These are phyloP conservation scores for Brachionus rubens DNA, from an alignment of 1,140 invertebrate species.

Conservation along the genomic window DNA sequence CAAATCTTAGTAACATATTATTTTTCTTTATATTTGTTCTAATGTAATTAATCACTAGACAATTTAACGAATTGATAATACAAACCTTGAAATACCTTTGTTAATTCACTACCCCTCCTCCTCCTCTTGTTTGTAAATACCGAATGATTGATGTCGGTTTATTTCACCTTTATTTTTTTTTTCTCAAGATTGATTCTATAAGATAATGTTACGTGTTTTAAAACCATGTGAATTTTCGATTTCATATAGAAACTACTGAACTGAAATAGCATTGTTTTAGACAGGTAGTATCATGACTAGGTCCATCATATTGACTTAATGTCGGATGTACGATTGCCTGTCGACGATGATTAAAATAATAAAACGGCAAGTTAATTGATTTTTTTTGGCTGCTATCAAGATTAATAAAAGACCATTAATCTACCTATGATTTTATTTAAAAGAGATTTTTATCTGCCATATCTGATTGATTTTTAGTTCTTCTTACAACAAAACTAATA, in stretches of 20 bases:
- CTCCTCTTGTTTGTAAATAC: not conserved
- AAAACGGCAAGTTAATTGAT: too few species aligned
- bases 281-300: constrained; percentile 30
- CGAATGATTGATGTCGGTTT: not conserved
- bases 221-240: too few species aligned
- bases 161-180: too few species aligned
- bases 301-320: too few species aligned
- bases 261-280: too few species aligned
- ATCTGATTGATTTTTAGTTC: constrained; percentile 17
- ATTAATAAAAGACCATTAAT: constrained; percentile 7
- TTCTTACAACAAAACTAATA: not conserved
- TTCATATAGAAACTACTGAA: too few species aligned
- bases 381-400: not conserved
- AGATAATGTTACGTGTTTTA: too few species aligned
- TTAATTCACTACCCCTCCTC: not conserved
- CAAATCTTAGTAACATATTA: not conserved
- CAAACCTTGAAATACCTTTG: constrained; percentile 12
- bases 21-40: not conserved
- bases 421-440: not conserved
- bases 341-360: constrained; percentile 10
- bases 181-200: too few species aligned
- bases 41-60: constrained; percentile 26
- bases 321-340: too few species aligned
- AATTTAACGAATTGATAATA: not conserved
- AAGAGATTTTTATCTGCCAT: constrained; percentile 7